Evolutionary conservation across 2,797 vertebrate species (phyloP).

Genomic region (Coendou prehensilis): DNA sequence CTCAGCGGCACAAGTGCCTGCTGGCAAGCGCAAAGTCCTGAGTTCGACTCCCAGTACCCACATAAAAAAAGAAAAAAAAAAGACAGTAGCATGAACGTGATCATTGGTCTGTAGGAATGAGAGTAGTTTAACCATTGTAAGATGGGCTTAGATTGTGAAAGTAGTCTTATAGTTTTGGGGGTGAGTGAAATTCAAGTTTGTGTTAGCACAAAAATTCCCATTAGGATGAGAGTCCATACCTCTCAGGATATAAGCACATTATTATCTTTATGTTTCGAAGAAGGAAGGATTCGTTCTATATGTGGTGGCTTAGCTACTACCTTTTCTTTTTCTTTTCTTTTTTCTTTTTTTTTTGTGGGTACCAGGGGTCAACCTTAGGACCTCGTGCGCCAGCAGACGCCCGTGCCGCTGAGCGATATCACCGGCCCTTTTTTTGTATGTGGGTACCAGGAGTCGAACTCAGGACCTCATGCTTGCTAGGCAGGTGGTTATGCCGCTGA

Average conservation of each 20-base stretch:
- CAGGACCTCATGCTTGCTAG: too few species aligned
- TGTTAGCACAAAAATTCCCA: conserved; percentile 24
- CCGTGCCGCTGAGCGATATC: too few species aligned
- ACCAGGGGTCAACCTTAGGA: too few species aligned
- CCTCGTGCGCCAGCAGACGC: too few species aligned
- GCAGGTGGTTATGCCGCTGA: too few species aligned
- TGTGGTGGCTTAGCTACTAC: not conserved
- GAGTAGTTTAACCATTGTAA: not conserved
- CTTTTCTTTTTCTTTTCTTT: not conserved
- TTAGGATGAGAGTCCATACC: not conserved
- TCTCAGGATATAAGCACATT: conserved; percentile 36
- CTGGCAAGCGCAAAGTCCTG: too few species aligned
- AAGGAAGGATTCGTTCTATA: not conserved
- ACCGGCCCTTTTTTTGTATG: too few species aligned
- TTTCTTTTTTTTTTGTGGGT: too few species aligned
- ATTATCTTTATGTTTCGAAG: conserved; percentile 37
- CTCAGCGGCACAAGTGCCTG: too few species aligned
- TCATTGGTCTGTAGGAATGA: not conserved
- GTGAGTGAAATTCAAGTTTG: conserved; percentile 56
- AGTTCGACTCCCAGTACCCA: too few species aligned
- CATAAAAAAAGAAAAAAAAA: too few species aligned
- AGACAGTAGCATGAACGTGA: not conserved
- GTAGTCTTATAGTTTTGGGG: not conserved
- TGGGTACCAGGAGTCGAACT: too few species aligned
- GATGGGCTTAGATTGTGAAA: not conserved